Evolutionary conservation across 2,888 invertebrate species (phyloP), one percentile per base, ranked within the genome.

Genomic region (Perizoma flavofasciatum): DNA sequence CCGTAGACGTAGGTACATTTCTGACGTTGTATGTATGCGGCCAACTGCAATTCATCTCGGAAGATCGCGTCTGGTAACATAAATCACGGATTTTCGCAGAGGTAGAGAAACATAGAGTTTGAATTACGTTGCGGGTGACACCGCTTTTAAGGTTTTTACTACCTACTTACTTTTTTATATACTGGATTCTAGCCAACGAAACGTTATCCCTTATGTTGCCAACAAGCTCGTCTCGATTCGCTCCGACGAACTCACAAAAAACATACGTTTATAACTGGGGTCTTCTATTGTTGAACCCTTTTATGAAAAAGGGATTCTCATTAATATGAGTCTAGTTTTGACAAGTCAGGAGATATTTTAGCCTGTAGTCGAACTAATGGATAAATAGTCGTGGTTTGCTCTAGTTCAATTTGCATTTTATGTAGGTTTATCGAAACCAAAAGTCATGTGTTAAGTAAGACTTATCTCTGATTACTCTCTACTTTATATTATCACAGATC

Each of bases 1-100:
- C 22, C 22, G 57, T 60, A 61, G 62, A 63, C 61, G 53, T 65
- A 61, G 22, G 22, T 22, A 22, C 75, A 80, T 85, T 82, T 79
- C 78, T 85, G 82, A 83, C 81, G 81, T 81, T 82, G 74, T 81
- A 77, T 81, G 78, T 77, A 78, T 84, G 84, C 85, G 75, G 79
- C 78, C 77, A 75, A 77, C 76, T 77, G 82, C 54, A 61, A 61
- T 50, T 61, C 57, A 57, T 57, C 57, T 43, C 84, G 81, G 88
- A 83, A 85, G 83, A 82, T 83, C 80, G 71, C 78, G 80, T 70
- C 78, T 79, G 80, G 73, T 63, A 73, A 75, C 82, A 87, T 88
- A 88, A 88, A 88, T 89, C 89, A 87, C 79, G 73, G 61, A 55
- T 51, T 62, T 58, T 50, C 57, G 56, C 47, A 53, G 22, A 22